These are phyloP conservation scores for Oasisia sp. DNA, from an alignment of 2,888 invertebrate genomes.

Conservation along the genomic window DNA sequence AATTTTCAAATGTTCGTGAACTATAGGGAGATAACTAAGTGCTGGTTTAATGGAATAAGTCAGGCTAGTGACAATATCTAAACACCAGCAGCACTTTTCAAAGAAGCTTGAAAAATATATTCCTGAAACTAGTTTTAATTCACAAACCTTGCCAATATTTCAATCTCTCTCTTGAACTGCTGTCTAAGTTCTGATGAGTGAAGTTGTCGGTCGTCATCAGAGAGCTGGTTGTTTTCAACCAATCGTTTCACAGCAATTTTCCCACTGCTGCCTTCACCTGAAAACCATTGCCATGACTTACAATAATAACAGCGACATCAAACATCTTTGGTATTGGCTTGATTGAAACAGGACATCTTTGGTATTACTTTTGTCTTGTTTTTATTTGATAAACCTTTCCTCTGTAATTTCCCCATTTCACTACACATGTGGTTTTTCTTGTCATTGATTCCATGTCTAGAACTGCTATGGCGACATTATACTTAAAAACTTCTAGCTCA, in stretches of 20 bases:
- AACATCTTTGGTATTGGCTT: too few relatives aligned
- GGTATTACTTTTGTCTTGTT: too few relatives aligned
- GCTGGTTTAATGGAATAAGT: neutral
- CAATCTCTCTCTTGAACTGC: constrained; percentile 54
- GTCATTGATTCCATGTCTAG: too few relatives aligned
- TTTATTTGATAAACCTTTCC: too few relatives aligned
- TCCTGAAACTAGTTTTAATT: neutral
- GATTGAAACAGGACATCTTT: too few relatives aligned
- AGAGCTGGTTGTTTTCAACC: neutral
- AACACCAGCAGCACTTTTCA: neutral
- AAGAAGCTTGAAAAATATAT: neutral
- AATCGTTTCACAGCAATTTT: constrained; percentile 30
- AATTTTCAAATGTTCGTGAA: neutral
- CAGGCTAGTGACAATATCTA: neutral
- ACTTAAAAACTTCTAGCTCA: too few relatives aligned
- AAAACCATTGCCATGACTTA: neutral
- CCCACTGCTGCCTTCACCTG: neutral
- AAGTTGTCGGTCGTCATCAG: constrained; percentile 24
- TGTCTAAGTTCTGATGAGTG: constrained; percentile 31
- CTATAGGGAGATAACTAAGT: neutral
- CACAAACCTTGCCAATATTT: constrained; percentile 45
- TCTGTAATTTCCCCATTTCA: too few relatives aligned
- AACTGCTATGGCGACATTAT: too few relatives aligned
- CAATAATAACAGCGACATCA: too few relatives aligned
- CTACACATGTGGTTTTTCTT: too few relatives aligned